Evolutionary conservation across 2,888 invertebrate genomes (phyloP), one percentile per base, ranked within the genome.

Genomic region (Thymelicus acteon): DNA sequence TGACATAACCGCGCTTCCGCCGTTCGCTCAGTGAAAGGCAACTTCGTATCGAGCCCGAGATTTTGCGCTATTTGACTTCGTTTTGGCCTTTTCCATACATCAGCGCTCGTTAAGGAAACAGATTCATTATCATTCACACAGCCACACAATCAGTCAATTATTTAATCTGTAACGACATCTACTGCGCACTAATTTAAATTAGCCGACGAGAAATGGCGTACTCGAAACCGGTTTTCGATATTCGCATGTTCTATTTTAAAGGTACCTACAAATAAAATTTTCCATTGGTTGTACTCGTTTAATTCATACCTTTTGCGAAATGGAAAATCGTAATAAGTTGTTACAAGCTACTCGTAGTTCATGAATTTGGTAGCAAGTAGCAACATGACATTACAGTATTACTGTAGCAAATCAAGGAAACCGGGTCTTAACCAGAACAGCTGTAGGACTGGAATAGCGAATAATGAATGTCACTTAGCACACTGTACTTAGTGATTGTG

Each of bases 1-100:
- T 93, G 92, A 92, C 90, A 91, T 92, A 93, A 93, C 87, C 67
- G 80, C 84, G 90, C 91, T 92, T 92, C 91, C 92, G 91, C 90
- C 85, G 87, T 79, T 81, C 83, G 81, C 80, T 80, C 75, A 81
- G 82, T 82, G 82, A 82, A 83, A 83, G 83, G 82, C 75, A 75
- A 73, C 44, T 13, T 78, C 80, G 58, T 58, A 63, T 31, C 37
- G 13, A 40, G 71, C 72, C 61, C 74, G 67, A 65, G 67, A 72
- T 72, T 72, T 65, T 64, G 62, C 64, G 48, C 54, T 64, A 60
- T 69, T 74, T 65, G 69, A 71, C 67, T 71, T 67, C 60, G 63
- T 70, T 70, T 70, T 13, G 44, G 40, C 49, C 31, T 72, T 76
- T 75, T 70, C 64, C 72, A 72, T 75, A 75, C 75, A 67, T 66